These are phyloP conservation scores for Centroberyx gerrardi DNA, from an alignment of 2,797 vertebrate species.

Conservation along the genomic window DNA sequence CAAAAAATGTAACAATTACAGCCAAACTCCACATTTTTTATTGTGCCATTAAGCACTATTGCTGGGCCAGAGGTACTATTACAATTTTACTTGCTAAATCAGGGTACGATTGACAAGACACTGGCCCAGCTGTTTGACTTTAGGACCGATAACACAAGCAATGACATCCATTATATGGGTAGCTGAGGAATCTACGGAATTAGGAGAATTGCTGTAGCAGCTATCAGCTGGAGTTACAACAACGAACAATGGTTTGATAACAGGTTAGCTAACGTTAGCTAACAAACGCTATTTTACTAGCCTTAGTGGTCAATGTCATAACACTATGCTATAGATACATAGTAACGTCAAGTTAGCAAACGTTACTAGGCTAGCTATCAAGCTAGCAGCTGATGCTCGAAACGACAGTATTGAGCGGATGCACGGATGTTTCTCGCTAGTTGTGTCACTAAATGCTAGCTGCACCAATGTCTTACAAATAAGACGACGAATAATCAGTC, in stretches of 20 bases:
- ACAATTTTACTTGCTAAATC: fast-evolving
- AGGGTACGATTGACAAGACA: neutral
- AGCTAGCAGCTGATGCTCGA: slow-evolving; percentile 34
- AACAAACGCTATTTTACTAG: fast-evolving
- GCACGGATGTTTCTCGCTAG: neutral
- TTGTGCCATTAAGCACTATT: neutral
- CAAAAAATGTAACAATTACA: slow-evolving; percentile 12
- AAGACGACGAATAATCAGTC: neutral
- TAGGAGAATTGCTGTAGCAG: too few species aligned
- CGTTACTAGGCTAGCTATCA: slow-evolving; percentile 59
- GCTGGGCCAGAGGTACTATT: fast-evolving
- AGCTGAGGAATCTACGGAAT: too few species aligned
- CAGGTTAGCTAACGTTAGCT: neutral
- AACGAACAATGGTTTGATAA: neutral
- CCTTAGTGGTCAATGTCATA: neutral
- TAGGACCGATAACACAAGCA: too few species aligned
- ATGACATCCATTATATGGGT: too few species aligned
- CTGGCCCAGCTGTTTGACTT: too few species aligned
- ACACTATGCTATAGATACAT: slow-evolving; percentile 13
- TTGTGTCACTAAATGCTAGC: fast-evolving
- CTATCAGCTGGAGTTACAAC: neutral
- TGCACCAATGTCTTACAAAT: fast-evolving
- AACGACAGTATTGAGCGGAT: neutral
- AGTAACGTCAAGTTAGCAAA: slow-evolving; percentile 28
- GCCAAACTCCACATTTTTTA: neutral